phyloP scores from a whole-genome alignment of 1,140 invertebrate species.

The Drosophila parvula region DNA sequence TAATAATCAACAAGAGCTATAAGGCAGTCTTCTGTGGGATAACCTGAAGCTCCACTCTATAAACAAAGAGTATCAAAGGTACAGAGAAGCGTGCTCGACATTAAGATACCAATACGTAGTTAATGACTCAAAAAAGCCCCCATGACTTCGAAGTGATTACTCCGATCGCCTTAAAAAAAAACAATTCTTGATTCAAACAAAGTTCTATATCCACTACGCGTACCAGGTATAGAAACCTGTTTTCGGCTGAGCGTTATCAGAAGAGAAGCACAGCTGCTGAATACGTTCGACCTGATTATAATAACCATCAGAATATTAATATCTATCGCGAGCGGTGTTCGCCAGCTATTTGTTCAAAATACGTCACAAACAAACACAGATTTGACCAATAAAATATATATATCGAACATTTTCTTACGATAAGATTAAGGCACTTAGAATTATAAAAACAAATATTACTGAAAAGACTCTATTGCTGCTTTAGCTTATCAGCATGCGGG shows the following conservation, averaged over 20 bases:
- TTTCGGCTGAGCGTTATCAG: not conserved
- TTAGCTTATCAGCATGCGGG: constrained; percentile 27
- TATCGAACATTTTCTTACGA: not conserved
- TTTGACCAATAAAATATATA: not conserved
- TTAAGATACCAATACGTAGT: no score
- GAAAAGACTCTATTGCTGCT: constrained; percentile 30
- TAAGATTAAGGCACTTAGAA: not conserved
- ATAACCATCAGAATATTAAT: not conserved
- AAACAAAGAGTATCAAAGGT: not conserved
- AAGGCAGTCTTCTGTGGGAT: not conserved
- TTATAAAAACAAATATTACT: not conserved
- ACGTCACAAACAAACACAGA: not conserved
- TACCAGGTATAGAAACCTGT: not conserved
- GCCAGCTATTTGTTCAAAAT: not conserved
- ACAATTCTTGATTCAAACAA: no score
- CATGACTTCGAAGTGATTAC: no score
- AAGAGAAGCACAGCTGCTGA: not conserved
- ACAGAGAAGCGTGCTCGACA: no score
- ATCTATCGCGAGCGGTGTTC: not conserved
- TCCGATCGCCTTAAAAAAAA: no score
- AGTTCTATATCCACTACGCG: no score
- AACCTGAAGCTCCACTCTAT: not conserved
- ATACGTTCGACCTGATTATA: not conserved
- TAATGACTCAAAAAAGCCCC: no score
- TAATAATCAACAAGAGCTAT: not conserved